Evolutionary conservation across 2,797 vertebrate species (phyloP).

Genomic region (Aulostomus chinensis): DNA sequence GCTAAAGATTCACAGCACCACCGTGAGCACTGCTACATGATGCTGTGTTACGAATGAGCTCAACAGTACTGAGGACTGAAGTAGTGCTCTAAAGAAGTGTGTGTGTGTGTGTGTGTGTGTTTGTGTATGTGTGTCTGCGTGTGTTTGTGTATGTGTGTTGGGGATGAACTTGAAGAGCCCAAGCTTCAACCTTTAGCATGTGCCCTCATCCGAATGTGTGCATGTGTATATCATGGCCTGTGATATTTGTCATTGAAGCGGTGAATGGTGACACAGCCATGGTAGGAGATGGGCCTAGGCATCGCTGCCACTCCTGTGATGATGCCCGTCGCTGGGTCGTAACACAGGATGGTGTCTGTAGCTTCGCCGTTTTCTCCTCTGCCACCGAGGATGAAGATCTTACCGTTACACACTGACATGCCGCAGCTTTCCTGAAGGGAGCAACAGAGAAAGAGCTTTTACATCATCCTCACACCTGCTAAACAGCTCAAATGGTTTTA

Average conservation of each 20-base stretch:
- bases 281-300: slow-evolving; percentile 96
- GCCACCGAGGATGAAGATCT: slow-evolving; percentile 97
- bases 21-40: slow-evolving; percentile 53
- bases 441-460: neutral
- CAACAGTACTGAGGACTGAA: slow-evolving; percentile 7
- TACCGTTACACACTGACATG: slow-evolving; percentile 98
- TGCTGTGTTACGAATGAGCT: slow-evolving; percentile 33
- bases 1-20: slow-evolving; percentile 35
- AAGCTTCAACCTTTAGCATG: slow-evolving; percentile 23
- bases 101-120: slow-evolving; percentile 20
- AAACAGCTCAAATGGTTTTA: neutral
- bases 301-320: slow-evolving; percentile 93
- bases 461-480: neutral
- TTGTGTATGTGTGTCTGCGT: slow-evolving; percentile 21
- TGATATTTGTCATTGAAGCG: slow-evolving; percentile 94
- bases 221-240: slow-evolving; percentile 49
- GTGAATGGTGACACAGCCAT: slow-evolving; percentile 97
- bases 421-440: slow-evolving; percentile 92
- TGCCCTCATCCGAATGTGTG: slow-evolving; percentile 21
- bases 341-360: slow-evolving; percentile 93
- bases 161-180: slow-evolving; percentile 15
- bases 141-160: slow-evolving; percentile 26
- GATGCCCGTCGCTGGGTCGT: slow-evolving; percentile 93
- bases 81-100: too few species aligned
- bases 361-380: slow-evolving; percentile 92